These are phyloP conservation scores for Theocolax elegans DNA, from an alignment of 1,140 invertebrate species.

Conservation along the genomic window DNA sequence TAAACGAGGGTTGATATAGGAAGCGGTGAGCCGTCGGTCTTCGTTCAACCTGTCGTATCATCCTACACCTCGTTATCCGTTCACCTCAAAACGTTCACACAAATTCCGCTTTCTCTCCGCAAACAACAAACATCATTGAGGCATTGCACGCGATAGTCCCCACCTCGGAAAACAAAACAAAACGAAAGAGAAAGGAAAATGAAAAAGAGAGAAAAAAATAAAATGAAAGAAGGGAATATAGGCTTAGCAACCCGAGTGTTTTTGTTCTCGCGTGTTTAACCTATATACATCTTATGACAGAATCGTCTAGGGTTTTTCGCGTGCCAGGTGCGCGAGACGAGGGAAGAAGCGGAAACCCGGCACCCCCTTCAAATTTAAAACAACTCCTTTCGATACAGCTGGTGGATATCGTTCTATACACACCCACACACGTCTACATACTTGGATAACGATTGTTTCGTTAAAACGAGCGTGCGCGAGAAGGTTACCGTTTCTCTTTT, in stretches of 20 bases:
- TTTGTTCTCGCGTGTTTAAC: constrained; percentile 38
- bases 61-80: neutral
- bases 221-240: too few species aligned
- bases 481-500: too few species aligned
- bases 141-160: neutral
- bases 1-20: too few species aligned
- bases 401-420: neutral
- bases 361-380: neutral
- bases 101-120: neutral
- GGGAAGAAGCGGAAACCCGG: neutral
- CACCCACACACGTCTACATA: too few species aligned
- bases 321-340: neutral
- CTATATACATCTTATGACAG: neutral
- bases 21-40: too few species aligned
- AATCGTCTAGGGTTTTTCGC: neutral
- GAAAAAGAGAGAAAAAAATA: too few species aligned
- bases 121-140: neutral
- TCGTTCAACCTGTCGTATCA: neutral
- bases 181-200: too few species aligned
- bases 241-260: constrained; percentile 4
- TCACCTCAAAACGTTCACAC: neutral
- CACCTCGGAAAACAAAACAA: too few species aligned
- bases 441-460: too few species aligned
- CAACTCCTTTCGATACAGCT: neutral
- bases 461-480: too few species aligned